Conservation (phyloP, 2,888 invertebrate genomes). For the Unio delphinus region DNA sequence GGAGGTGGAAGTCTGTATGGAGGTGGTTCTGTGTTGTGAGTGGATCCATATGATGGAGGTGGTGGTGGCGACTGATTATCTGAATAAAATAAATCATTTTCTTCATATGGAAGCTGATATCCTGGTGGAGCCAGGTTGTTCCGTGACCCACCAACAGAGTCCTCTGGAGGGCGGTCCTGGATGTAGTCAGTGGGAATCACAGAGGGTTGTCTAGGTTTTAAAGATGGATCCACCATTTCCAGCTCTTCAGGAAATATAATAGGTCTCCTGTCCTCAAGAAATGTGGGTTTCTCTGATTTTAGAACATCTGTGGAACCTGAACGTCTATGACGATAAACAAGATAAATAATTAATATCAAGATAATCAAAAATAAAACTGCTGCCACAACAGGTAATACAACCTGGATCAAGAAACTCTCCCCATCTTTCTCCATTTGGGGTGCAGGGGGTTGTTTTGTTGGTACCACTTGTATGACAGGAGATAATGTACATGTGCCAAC, state of each 20-base stretch:
- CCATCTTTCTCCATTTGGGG: constrained; percentile 11
- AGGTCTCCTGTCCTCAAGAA: constrained; percentile 54
- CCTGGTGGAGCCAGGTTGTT: constrained; percentile 12
- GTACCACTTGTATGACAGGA: constrained; percentile 8
- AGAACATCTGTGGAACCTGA: constrained; percentile 25
- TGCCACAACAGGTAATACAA: constrained; percentile 34
- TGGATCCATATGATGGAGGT: constrained; percentile 14
- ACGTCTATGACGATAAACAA: constrained; percentile 30
- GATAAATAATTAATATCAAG: constrained; percentile 28
- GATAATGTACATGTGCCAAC: constrained; percentile 26
- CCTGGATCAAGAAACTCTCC: constrained; percentile 36
- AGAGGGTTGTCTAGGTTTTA: constrained; percentile 44
- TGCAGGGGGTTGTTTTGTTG: constrained; percentile 14
- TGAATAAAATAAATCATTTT: constrained; percentile 14
- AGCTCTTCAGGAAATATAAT: constrained; percentile 59
- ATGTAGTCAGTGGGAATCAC: constrained; percentile 43
- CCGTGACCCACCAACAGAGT: constrained; percentile 29
- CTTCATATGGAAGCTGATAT: constrained; percentile 11
- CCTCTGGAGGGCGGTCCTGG: constrained; percentile 22
- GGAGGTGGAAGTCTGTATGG: constrained; percentile 42
- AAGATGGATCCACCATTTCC: constrained; percentile 44
- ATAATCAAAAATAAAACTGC: constrained; percentile 33
- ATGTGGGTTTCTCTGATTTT: constrained; percentile 50
- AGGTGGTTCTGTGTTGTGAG: constrained; percentile 26
- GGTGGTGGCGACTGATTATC: constrained; percentile 9